Evolutionary conservation across 1,140 invertebrate species (phyloP), one percentile per base, ranked within the genome.

Genomic region (Drosophila nasuta): DNA sequence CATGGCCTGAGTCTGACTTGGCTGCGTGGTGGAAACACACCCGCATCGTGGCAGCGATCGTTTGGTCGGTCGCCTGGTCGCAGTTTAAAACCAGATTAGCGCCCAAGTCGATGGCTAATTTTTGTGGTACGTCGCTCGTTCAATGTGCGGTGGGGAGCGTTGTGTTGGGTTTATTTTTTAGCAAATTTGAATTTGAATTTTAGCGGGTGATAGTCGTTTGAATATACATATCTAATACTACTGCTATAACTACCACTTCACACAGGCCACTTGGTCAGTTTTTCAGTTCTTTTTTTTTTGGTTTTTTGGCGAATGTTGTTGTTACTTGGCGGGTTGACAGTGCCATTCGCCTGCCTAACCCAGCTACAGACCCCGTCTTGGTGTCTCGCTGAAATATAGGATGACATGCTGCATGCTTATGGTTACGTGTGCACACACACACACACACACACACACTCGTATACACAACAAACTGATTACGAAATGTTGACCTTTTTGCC

Each of bases 171-270:
- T 86, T 72, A 30, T 68, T 70, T 68, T 82, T 81, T 46, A 90
- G 86, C 85, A 89, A 89, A 89, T 89, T 89, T 89, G 85, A 89
- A 89, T 89, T 89, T 89, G 81, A 89, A 89, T 89, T 88, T 89
- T 89, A 81, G 83, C 83, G 83, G 83, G 80, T 89, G 83, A 88
- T 88, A 88, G 83, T 88, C 74, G 80, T 82, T 75, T 73, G 54
- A 72, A 73, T 63, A 76, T 62, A 71, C 60, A 75, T 63, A 70
- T 67, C 58, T 46, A 71, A 45, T 51, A 57, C 69, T 13, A 33
- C 43, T 30, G 30, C 43, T 62, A 62, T 17, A 43, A 66, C 64
- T 68, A 58, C 49, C 25, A 48, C 49, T 70, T 30, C 38, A 49
- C 49, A 15, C 66, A 73, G 68, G 67, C 78, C 85, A 89, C 81